Percentiles rank a stretch among this genome's conserved stretches.
Conservation (phyloP, 2,888 invertebrate species). For the Heliconius ethilla region DNA sequence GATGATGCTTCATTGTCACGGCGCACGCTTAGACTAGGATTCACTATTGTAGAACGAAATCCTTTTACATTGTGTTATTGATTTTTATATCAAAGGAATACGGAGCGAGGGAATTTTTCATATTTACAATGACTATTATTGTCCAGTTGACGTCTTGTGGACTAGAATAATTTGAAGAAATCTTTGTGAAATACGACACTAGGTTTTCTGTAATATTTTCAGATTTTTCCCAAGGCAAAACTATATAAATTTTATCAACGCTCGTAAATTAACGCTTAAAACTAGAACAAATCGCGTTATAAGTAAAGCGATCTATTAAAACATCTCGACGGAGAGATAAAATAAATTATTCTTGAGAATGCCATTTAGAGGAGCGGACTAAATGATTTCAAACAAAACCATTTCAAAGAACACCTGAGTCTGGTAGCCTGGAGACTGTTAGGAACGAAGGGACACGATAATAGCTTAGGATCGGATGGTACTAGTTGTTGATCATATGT, state of each 20-base stretch:
- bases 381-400: slow-evolving; percentile 63
- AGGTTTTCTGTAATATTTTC: neutral
- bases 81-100: slow-evolving; percentile 32
- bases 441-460: slow-evolving; percentile 44
- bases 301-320: slow-evolving; percentile 9
- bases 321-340: slow-evolving; percentile 44
- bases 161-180: neutral
- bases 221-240: neutral
- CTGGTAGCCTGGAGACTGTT: slow-evolving; percentile 46
- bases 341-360: slow-evolving; percentile 57
- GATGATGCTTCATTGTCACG: slow-evolving; percentile 38
- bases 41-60: slow-evolving; percentile 31
- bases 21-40: slow-evolving; percentile 33
- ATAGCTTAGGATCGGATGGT: slow-evolving; percentile 45
- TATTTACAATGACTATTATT: neutral
- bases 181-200: neutral
- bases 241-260: neutral
- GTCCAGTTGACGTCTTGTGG: neutral
- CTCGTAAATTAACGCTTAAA: neutral
- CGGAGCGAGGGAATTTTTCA: neutral
- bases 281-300: slow-evolving; percentile 2
- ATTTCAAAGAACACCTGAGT: slow-evolving; percentile 65
- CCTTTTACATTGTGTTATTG: slow-evolving; percentile 33
- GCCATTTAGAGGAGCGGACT: slow-evolving; percentile 54
- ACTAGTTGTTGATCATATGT: slow-evolving; percentile 38